phyloP scores from a whole-genome alignment of 2,888 invertebrate genomes.

The Drosophila tripunctata region DNA sequence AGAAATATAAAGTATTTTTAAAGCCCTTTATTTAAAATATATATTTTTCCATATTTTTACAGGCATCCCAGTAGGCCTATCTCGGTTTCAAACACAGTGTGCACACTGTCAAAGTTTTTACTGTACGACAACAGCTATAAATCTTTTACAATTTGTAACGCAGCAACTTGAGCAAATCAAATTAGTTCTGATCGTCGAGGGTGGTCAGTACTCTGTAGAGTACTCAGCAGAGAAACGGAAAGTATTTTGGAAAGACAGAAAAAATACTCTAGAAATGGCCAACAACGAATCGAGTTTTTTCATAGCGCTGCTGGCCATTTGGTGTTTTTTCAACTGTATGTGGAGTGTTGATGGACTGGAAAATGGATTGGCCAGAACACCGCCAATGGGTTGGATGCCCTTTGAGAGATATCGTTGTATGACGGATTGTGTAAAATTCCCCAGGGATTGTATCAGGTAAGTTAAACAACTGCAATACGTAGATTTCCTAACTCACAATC shows the following conservation, averaged over 20 bases:
- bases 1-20: too few species aligned
- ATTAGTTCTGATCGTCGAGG: constrained; percentile 6
- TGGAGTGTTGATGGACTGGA: constrained; percentile 81
- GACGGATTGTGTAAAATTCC: constrained; percentile 86
- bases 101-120: background rate
- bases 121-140: background rate
- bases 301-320: background rate
- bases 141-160: background rate
- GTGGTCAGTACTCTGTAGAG: background rate
- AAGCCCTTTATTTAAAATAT: too few species aligned
- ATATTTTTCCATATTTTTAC: too few species aligned
- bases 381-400: constrained; percentile 89
- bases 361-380: constrained; percentile 87
- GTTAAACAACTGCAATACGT: background rate
- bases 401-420: constrained; percentile 88
- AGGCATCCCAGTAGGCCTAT: too few species aligned
- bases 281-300: background rate
- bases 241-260: background rate
- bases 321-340: background rate
- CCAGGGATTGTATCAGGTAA: constrained; percentile 87
- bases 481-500: background rate
- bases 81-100: background rate
- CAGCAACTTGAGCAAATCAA: constrained; percentile 1
- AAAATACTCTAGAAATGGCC: constrained; percentile 17
- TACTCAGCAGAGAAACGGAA: background rate